Conservation (phyloP, 2,113 vertebrate species). For the Piprites chloris region DNA sequence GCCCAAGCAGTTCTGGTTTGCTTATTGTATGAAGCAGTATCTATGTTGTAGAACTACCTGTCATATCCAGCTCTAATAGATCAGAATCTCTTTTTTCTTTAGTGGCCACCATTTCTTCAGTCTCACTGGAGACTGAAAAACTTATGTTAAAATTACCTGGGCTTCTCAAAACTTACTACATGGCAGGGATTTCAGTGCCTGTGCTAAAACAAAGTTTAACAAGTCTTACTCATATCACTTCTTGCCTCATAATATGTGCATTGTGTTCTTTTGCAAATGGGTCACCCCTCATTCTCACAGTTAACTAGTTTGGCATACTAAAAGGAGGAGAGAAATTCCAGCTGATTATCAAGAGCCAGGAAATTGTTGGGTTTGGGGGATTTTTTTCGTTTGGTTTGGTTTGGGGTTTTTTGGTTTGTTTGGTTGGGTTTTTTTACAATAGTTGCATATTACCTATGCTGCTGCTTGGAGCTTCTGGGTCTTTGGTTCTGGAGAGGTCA, state of each 20-base stretch:
- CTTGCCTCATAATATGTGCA: neutral
- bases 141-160: neutral
- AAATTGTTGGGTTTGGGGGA: neutral
- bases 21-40: neutral
- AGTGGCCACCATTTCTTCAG: neutral
- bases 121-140: neutral
- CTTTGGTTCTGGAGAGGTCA: neutral
- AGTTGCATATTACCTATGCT: neutral
- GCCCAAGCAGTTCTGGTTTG: neutral
- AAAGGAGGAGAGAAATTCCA: neutral
- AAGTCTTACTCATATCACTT: neutral
- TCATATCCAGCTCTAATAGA: neutral
- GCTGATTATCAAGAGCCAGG: neutral
- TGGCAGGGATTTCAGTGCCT: neutral
- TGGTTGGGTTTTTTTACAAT: neutral
- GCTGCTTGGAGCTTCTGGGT: neutral
- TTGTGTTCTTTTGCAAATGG: fast-evolving
- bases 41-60: neutral
- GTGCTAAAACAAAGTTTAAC: neutral
- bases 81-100: neutral
- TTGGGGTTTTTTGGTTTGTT: no score
- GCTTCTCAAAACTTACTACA: neutral
- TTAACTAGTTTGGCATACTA: neutral
- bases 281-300: neutral
- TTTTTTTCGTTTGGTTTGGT: no score